Conservation (phyloP, 2,113 vertebrate genomes). For the Eclectus roratus region DNA sequence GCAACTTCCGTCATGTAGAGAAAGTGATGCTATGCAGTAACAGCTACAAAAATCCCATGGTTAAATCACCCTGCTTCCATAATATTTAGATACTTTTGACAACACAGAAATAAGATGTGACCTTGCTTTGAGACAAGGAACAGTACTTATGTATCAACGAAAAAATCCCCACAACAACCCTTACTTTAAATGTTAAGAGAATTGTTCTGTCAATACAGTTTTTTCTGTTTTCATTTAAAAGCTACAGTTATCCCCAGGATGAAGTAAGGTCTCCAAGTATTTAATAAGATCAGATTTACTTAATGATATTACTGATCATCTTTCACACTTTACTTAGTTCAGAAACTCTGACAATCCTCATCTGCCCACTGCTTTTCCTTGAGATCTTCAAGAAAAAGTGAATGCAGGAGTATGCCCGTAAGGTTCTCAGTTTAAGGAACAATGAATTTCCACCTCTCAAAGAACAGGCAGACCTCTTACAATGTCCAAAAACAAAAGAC, state of each 20-base stretch:
- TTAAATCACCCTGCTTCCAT: not conserved
- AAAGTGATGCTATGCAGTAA: not conserved
- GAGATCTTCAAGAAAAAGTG: not conserved
- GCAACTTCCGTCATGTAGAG: not conserved
- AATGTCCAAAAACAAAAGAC: not conserved
- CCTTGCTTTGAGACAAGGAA: not conserved
- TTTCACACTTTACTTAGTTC: not conserved
- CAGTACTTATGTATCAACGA: not conserved
- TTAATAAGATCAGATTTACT: not conserved
- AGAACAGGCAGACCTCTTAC: not conserved
- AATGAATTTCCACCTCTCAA: not conserved
- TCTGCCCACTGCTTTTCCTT: not conserved
- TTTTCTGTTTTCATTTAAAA: not conserved
- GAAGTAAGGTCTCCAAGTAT: not conserved
- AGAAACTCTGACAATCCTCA: not conserved
- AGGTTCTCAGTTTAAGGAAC: not conserved
- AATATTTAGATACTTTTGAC: not conserved
- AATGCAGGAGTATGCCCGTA: not conserved
- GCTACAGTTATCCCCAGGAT: not conserved
- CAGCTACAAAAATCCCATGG: not conserved
- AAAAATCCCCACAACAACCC: accelerated
- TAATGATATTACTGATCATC: not conserved
- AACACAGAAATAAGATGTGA: not conserved
- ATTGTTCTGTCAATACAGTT: not conserved
- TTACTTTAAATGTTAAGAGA: not conserved